Evolutionary conservation across 1,140 invertebrate genomes (phyloP).

Genomic region (Drosophila jambulina): DNA sequence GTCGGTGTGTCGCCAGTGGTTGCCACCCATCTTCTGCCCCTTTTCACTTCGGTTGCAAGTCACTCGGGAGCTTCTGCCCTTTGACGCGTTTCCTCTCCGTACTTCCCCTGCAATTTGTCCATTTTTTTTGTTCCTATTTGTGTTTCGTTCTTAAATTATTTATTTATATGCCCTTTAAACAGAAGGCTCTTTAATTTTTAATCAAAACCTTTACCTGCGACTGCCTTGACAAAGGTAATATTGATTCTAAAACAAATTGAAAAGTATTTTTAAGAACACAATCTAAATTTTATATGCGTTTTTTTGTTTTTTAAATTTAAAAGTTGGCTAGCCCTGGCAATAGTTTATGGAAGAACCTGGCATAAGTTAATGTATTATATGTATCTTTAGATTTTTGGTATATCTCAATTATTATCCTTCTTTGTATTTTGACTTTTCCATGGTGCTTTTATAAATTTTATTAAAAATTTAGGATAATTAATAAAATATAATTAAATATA

Average conservation of each 20-base stretch:
- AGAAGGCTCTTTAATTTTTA: constrained; percentile 11
- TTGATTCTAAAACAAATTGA: background rate
- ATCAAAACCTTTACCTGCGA: constrained; percentile 2
- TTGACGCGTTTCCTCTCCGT: constrained; percentile 12
- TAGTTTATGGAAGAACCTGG: no score
- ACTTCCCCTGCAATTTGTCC: constrained; percentile 1
- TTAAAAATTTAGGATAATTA: no score
- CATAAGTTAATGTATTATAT: background rate
- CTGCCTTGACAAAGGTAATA: background rate
- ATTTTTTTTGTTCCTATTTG: background rate
- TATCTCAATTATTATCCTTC: no score
- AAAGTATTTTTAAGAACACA: background rate
- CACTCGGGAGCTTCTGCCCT: constrained; percentile 2
- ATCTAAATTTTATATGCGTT: background rate
- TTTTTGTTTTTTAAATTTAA: background rate
- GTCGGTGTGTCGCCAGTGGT: constrained; percentile 34
- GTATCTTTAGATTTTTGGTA: background rate
- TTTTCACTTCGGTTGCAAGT: background rate
- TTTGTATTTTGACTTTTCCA: background rate
- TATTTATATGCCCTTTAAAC: constrained; percentile 21
- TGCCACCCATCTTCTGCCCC: background rate
- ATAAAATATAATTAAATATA: no score
- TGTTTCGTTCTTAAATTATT: constrained; percentile 1
- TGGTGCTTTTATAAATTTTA: no score
- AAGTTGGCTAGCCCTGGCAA: no score